These are phyloP conservation scores for Heteronetta atricapilla DNA, from an alignment of 2,113 vertebrate species.

Conservation along the genomic window DNA sequence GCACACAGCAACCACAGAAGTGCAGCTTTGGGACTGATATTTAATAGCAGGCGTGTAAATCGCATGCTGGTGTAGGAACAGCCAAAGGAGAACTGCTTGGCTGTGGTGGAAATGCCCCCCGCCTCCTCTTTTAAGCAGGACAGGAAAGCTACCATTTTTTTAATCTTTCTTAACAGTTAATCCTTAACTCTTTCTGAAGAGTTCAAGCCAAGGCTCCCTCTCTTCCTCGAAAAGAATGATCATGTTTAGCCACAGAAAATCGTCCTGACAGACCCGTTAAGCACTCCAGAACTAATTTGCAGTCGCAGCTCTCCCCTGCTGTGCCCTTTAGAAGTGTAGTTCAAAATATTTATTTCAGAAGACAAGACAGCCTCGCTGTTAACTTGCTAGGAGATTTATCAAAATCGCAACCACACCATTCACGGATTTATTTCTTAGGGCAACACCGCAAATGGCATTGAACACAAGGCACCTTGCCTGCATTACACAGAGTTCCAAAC, in stretches of 20 bases:
- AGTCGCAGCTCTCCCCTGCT: neutral
- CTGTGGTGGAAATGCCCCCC: neutral
- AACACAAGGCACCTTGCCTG: neutral
- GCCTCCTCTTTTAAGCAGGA: neutral
- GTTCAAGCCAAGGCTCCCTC: neutral
- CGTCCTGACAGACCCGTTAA: neutral
- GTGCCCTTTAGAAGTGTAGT: neutral
- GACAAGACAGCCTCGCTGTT: neutral
- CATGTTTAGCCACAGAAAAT: neutral
- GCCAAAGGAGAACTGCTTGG: neutral
- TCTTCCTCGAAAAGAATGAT: neutral
- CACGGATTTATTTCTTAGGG: neutral
- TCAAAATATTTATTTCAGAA: neutral
- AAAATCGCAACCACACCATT: neutral
- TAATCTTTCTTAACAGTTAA: neutral
- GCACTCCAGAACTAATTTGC: neutral
- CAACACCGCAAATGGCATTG: neutral
- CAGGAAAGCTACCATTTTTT: neutral
- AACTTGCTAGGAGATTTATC: neutral
- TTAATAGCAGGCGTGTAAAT: no score
- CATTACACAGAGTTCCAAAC: neutral
- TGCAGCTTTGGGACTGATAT: no score
- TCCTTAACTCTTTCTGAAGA: neutral
- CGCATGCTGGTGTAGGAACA: neutral
- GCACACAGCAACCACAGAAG: neutral